Conservation (phyloP, 2,113 vertebrate species). For the Neoarius graeffei region DNA sequence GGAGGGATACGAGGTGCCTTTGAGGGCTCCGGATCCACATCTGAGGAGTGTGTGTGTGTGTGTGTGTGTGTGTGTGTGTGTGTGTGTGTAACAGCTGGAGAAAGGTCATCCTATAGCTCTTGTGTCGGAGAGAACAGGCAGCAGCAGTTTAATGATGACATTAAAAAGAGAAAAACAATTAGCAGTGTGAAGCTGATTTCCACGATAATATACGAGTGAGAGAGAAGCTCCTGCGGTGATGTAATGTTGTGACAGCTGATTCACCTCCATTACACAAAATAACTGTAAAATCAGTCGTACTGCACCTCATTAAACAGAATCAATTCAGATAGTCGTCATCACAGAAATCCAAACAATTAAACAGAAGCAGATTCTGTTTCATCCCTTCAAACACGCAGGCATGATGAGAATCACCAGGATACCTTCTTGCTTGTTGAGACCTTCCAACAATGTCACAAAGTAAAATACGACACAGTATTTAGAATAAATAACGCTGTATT, state of each 20-base stretch:
- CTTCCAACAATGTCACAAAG: background rate
- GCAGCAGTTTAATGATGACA: constrained; percentile 30
- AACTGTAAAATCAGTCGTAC: background rate
- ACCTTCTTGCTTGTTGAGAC: background rate
- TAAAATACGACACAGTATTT: background rate
- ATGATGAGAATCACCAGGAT: background rate
- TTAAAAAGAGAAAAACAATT: constrained; percentile 49
- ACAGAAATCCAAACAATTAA: background rate
- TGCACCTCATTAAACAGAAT: constrained; percentile 1
- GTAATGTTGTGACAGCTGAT: background rate
- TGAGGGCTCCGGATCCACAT: background rate
- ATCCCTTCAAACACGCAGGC: background rate
- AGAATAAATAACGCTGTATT: background rate
- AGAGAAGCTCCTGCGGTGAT: constrained; percentile 13
- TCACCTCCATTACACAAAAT: constrained; percentile 13
- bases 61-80: constrained; percentile 6
- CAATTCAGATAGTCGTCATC: background rate
- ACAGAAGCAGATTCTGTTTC: background rate
- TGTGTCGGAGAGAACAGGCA: constrained; percentile 18
- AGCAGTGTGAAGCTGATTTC: constrained; percentile 38
- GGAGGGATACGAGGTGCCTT: background rate
- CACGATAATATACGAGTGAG: constrained; percentile 28
- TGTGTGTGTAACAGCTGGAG: constrained; percentile 1
- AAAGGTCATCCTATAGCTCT: constrained; percentile 39
- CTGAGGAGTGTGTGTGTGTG: background rate